phyloP scores from a whole-genome alignment of 1,140 invertebrate genomes.

The Calliphora vicina region DNA sequence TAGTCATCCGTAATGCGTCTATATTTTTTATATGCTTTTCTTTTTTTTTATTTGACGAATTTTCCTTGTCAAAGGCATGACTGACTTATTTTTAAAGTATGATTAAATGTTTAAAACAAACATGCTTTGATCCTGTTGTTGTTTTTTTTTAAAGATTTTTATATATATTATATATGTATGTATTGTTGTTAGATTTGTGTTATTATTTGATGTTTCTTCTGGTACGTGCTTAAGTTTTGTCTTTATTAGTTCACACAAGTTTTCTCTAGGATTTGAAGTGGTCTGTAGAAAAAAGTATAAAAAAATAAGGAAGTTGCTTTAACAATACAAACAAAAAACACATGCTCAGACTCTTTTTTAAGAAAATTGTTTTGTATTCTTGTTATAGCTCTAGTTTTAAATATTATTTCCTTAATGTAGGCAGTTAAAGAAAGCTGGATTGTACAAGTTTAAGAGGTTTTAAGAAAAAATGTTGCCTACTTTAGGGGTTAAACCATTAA shows the following conservation, averaged over 20 bases:
- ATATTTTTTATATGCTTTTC: neutral
- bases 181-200: neutral
- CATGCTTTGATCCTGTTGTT: neutral
- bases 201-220: neutral
- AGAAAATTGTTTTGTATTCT: neutral
- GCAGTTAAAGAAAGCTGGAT: neutral
- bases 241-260: neutral
- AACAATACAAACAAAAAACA: neutral
- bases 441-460: neutral
- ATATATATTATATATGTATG: neutral
- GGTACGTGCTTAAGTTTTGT: constrained; percentile 12
- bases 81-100: neutral
- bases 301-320: neutral
- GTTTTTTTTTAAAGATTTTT: neutral
- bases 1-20: neutral
- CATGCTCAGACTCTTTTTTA: neutral
- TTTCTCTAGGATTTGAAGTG: neutral
- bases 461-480: too few relatives aligned
- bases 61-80: neutral
- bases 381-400: neutral
- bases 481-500: too few relatives aligned
- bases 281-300: neutral
- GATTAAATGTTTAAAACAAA: neutral
- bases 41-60: too few relatives aligned
- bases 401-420: neutral